phyloP scores from a whole-genome alignment of 2,888 invertebrate genomes.

The Blastobasis lacticolella region DNA sequence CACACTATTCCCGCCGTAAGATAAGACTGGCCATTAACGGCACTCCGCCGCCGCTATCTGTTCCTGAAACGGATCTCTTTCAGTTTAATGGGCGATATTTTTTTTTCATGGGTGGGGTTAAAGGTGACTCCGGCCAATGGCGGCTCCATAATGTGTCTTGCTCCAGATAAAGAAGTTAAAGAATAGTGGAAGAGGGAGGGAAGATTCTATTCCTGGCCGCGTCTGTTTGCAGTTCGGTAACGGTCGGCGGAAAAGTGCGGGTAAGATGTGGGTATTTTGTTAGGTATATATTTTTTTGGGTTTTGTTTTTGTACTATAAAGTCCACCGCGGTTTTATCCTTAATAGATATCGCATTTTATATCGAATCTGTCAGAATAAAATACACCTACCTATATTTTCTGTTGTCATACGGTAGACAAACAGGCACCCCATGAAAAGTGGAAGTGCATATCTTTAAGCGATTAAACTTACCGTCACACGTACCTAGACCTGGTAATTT shows the following conservation, averaged over 20 bases:
- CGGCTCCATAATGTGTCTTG: slow-evolving; percentile 30
- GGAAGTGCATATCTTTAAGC: no score
- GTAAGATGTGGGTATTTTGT: no score
- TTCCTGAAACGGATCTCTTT: slow-evolving; percentile 59
- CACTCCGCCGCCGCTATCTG: slow-evolving; percentile 38
- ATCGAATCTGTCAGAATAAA: no score
- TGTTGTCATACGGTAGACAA: no score
- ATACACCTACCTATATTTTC: no score
- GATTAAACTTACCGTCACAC: no score
- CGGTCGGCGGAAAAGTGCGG: slow-evolving; percentile 18
- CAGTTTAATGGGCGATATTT: slow-evolving; percentile 67
- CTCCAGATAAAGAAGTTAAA: slow-evolving; percentile 36
- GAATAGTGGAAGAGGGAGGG: slow-evolving; percentile 45
- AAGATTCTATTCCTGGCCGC: slow-evolving; percentile 51
- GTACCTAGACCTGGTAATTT: no score
- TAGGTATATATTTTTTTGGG: no score
- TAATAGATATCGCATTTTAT: no score
- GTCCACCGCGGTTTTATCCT: no score
- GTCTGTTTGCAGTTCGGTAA: slow-evolving; percentile 36
- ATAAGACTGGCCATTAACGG: slow-evolving; percentile 51
- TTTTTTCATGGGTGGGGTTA: slow-evolving; percentile 69
- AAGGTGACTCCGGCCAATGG: slow-evolving; percentile 63
- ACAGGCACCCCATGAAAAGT: no score
- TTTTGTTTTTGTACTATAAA: no score
- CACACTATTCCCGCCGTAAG: slow-evolving; percentile 23